phyloP scores from a whole-genome alignment of 1,140 invertebrate genomes.

The Glossosoma conforme region DNA sequence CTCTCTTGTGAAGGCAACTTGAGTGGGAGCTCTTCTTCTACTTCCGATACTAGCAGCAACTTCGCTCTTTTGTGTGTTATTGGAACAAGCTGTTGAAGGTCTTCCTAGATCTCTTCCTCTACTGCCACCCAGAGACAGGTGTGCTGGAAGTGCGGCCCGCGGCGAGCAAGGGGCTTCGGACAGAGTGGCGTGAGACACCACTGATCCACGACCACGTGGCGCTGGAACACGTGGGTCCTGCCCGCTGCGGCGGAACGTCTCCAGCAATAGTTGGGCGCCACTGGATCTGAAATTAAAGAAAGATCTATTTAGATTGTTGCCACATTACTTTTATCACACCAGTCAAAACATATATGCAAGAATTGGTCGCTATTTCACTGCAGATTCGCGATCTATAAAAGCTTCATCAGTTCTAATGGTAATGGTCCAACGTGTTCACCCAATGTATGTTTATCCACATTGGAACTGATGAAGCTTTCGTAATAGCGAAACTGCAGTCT shows the following conservation, averaged over 20 bases:
- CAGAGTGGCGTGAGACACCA: constrained; percentile 38
- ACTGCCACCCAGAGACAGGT: constrained; percentile 8
- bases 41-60: constrained; percentile 43
- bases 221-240: constrained; percentile 35
- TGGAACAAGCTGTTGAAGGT: constrained; percentile 51
- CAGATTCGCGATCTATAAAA: no score
- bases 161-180: constrained; percentile 31
- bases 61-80: constrained; percentile 36
- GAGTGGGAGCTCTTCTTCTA: constrained; percentile 60
- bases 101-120: constrained; percentile 32
- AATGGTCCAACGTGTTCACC: no score
- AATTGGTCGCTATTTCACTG: no score
- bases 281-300: constrained; percentile 50
- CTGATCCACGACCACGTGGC: constrained; percentile 38
- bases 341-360: no score
- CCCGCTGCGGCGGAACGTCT: constrained; percentile 65
- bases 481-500: no score
- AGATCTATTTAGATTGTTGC: no score
- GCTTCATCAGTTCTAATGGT: no score
- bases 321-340: no score
- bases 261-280: constrained; percentile 65
- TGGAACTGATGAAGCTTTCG: no score
- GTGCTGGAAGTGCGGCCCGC: no score
- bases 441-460: no score
- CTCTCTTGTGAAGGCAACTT: constrained; percentile 81